Conservation (phyloP, 2,888 invertebrate species). For the Ophion slaviceki region DNA sequence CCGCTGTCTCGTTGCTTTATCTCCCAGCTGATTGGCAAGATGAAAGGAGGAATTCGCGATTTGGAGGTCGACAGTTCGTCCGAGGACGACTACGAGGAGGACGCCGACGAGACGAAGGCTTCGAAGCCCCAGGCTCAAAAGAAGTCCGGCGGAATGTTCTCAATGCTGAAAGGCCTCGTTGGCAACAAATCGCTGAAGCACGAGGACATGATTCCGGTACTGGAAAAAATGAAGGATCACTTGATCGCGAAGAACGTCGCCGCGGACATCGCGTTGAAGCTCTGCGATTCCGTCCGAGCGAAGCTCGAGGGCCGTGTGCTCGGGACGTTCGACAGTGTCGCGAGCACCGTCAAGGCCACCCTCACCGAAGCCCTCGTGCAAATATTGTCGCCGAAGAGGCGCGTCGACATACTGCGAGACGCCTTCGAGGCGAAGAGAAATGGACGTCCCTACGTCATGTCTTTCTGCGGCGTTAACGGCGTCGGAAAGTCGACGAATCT, state of each 20-base stretch:
- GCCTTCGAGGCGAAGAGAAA: slow-evolving; percentile 94
- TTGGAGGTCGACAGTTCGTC: slow-evolving; percentile 91
- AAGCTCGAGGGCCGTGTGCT: slow-evolving; percentile 96
- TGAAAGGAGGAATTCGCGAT: slow-evolving; percentile 93
- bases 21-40: slow-evolving; percentile 90
- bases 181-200: slow-evolving; percentile 93
- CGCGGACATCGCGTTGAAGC: slow-evolving; percentile 95
- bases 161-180: slow-evolving; percentile 94
- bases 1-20: slow-evolving; percentile 34
- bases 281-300: slow-evolving; percentile 96
- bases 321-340: slow-evolving; percentile 98
- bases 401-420: slow-evolving; percentile 98
- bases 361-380: slow-evolving; percentile 96
- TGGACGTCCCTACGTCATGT: slow-evolving; percentile 96
- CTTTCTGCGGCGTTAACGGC: slow-evolving; percentile 99
- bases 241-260: slow-evolving; percentile 99
- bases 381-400: slow-evolving; percentile 96
- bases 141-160: slow-evolving; percentile 90
- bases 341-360: slow-evolving; percentile 93
- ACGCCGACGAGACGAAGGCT: slow-evolving; percentile 80
- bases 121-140: slow-evolving; percentile 75
- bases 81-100: slow-evolving; percentile 87
- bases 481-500: slow-evolving; percentile 99
- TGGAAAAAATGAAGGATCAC: slow-evolving; percentile 98
- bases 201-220: slow-evolving; percentile 92